Percentiles rank a stretch among this genome's conserved stretches.
phyloP scores from a whole-genome alignment of 2,113 vertebrate species.

The Malaclemys terrapin region DNA sequence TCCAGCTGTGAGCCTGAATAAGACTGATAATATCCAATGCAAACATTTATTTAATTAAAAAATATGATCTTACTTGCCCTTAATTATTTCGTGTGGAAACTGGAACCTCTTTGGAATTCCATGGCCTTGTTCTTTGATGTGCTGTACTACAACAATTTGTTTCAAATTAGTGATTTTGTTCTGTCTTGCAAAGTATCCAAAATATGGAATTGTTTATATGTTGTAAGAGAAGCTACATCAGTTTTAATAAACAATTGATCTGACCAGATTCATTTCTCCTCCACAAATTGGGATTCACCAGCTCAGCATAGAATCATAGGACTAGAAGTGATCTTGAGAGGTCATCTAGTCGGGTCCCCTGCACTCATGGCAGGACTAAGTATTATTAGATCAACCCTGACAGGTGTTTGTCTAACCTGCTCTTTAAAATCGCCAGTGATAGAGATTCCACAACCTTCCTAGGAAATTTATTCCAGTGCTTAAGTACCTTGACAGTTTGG shows the following conservation, averaged over 20 bases:
- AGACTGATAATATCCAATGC: not conserved
- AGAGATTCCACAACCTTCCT: too few species aligned
- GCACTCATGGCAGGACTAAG: too few species aligned
- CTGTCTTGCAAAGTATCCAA: not conserved
- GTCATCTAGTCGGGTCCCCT: too few species aligned
- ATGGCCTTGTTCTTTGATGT: not conserved
- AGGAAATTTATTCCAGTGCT: too few species aligned
- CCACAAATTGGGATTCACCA: not conserved
- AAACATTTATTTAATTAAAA: not conserved
- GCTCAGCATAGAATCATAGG: not conserved
- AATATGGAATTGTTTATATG: not conserved
- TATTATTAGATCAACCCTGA: too few species aligned
- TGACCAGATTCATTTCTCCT: not conserved
- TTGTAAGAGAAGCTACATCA: not conserved
- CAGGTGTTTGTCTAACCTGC: too few species aligned
- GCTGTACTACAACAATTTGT: not conserved
- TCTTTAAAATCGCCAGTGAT: too few species aligned
- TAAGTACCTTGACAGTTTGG: too few species aligned
- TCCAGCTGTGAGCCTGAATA: not conserved
- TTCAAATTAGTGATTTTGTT: not conserved
- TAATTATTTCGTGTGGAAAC: not conserved
- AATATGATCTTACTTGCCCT: not conserved
- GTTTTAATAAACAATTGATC: not conserved
- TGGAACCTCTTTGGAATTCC: fast-evolving
- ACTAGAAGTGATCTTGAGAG: too few species aligned